Conservation (phyloP, 2,888 invertebrate species). For the Pandemis cinnamomeana region DNA sequence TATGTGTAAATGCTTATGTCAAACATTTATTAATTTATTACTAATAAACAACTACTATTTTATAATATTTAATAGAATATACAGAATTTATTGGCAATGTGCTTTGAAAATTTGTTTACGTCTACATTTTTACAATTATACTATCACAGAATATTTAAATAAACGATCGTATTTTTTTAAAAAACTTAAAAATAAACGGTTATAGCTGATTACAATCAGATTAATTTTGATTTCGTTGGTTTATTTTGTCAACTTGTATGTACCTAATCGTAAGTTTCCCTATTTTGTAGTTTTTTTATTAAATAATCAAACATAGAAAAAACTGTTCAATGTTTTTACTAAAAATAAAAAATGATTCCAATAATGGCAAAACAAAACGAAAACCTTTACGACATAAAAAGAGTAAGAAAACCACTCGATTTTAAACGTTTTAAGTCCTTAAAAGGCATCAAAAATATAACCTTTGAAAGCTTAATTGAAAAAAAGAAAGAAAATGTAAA, state of each 20-base stretch:
- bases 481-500: conserved; percentile 32
- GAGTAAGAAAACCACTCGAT: neutral
- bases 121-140: conserved; percentile 16
- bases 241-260: no score
- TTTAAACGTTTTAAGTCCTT: neutral
- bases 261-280: no score
- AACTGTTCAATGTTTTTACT: no score
- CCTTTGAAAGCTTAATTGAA: conserved; percentile 18
- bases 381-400: neutral
- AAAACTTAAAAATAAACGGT: neutral
- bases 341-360: no score
- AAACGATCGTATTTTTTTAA: neutral
- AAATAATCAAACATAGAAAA: no score
- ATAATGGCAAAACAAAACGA: neutral
- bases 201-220: no score
- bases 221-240: no score
- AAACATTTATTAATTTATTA: neutral
- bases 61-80: neutral
- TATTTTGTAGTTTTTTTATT: no score
- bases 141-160: conserved; percentile 32
- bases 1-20: conserved; percentile 23
- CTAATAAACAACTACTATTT: conserved; percentile 2
- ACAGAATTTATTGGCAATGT: conserved; percentile 38
- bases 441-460: neutral
- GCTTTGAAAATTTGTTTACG: conserved; percentile 21